A percentile compares a stretch with the other conserved stretches of the same genome.
These are phyloP conservation scores for Hyperoplus immaculatus DNA, from an alignment of 2,797 vertebrate species.

Conservation along the genomic window DNA sequence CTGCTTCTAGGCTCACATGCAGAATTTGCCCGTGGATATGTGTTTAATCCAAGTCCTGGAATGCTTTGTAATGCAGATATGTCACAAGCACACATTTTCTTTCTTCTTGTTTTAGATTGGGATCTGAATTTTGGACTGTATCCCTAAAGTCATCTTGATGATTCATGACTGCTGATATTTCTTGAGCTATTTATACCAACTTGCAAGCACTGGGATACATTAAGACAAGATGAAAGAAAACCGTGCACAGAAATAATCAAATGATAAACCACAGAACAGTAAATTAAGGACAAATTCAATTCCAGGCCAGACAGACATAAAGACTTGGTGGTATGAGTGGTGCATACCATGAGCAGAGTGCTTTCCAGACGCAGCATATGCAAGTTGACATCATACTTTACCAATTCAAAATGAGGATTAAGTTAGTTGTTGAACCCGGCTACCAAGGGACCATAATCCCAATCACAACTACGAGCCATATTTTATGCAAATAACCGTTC, in stretches of 20 bases:
- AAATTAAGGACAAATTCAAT: neutral
- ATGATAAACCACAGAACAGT: constrained; percentile 2
- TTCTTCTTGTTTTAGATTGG: neutral
- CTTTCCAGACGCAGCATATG: constrained; percentile 14
- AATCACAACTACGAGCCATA: constrained; percentile 57
- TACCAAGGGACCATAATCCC: constrained; percentile 56
- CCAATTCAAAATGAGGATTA: constrained; percentile 67
- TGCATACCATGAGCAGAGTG: constrained; percentile 18
- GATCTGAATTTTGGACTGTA: constrained; percentile 28
- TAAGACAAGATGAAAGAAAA: constrained; percentile 14
- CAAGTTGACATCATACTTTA: constrained; percentile 48
- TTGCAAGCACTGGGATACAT: constrained; percentile 1
- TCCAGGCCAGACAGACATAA: constrained; percentile 7
- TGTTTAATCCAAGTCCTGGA: constrained; percentile 40
- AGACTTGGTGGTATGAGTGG: neutral
- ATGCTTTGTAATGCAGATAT: constrained; percentile 40
- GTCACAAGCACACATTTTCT: constrained; percentile 4
- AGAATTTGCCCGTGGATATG: constrained; percentile 47
- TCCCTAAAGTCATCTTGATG: constrained; percentile 29
- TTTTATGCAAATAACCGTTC: constrained; percentile 77
- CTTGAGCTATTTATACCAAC: constrained; percentile 27
- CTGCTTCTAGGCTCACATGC: constrained; percentile 27
- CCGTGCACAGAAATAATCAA: neutral
- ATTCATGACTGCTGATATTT: constrained; percentile 43
- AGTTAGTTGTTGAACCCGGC: constrained; percentile 55